Conservation (phyloP, 2,797 vertebrate genomes). For the Nyctalus aviator region DNA sequence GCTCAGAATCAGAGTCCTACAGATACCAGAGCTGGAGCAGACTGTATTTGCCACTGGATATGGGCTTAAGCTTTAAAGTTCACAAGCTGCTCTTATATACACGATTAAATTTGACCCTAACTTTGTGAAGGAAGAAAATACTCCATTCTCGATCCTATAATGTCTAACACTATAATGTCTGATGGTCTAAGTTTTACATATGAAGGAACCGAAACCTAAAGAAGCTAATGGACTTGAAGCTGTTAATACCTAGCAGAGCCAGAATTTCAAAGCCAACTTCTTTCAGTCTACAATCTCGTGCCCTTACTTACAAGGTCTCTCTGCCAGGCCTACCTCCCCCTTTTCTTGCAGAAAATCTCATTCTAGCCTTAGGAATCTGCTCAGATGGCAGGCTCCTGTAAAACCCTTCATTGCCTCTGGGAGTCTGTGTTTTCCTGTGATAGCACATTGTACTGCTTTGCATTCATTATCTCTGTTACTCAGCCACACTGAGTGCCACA, state of each 20-base stretch:
- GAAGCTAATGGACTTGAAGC: background rate
- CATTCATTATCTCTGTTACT: background rate
- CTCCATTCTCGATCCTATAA: background rate
- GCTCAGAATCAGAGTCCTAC: background rate
- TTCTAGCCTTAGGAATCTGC: background rate
- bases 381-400: background rate
- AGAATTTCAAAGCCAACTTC: background rate
- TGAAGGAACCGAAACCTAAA: constrained; percentile 3
- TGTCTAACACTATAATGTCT: background rate
- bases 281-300: background rate
- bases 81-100: background rate
- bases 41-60: background rate
- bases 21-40: background rate
- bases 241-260: background rate
- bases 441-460: background rate
- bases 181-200: constrained; percentile 10
- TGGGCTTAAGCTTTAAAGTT: constrained; percentile 1
- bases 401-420: background rate
- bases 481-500: background rate
- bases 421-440: background rate
- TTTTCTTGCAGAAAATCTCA: background rate
- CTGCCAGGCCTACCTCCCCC: background rate
- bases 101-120: constrained; percentile 2
- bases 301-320: background rate
- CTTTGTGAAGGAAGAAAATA: constrained; percentile 20